phyloP scores from a whole-genome alignment of 1,140 invertebrate species.

The Drosophila pandora region DNA sequence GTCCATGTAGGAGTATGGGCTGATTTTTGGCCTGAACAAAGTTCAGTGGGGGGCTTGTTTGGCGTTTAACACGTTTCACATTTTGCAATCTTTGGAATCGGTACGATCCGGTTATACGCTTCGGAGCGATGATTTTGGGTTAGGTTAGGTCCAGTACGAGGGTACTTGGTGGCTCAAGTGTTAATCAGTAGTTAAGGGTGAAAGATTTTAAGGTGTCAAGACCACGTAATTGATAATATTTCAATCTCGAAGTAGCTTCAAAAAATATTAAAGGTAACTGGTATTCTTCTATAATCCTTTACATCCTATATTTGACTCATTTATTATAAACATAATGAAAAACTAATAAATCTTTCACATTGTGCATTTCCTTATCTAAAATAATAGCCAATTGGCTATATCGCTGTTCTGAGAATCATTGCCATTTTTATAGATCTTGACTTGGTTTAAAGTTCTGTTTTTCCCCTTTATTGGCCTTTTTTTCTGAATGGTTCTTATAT shows the following conservation, averaged over 20 bases:
- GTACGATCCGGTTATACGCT: conserved; percentile 9
- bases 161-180: conserved; percentile 27
- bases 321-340: not conserved
- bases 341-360: not conserved
- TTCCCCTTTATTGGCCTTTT: conserved; percentile 19
- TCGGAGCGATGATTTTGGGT: conserved; percentile 25
- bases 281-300: too few relatives aligned
- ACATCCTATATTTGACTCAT: too few relatives aligned
- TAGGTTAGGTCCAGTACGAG: conserved; percentile 43
- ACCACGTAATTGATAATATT: not conserved
- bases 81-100: conserved; percentile 33
- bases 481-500: conserved; percentile 4
- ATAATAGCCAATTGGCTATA: not conserved
- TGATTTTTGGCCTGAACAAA: conserved; percentile 35
- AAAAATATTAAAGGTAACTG: too few relatives aligned
- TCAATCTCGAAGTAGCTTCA: too few relatives aligned
- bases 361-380: conserved; percentile 14
- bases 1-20: conserved; percentile 22
- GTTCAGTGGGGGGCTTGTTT: conserved; percentile 38
- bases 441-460: conserved; percentile 4
- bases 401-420: conserved; percentile 18
- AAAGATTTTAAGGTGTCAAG: not conserved
- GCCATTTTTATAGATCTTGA: conserved; percentile 21
- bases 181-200: conserved; percentile 15
- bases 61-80: conserved; percentile 30